Percentiles rank a stretch among this genome's conserved stretches.
These are phyloP conservation scores for Gavia stellata DNA, from an alignment of 2,113 vertebrate genomes.

Conservation along the genomic window DNA sequence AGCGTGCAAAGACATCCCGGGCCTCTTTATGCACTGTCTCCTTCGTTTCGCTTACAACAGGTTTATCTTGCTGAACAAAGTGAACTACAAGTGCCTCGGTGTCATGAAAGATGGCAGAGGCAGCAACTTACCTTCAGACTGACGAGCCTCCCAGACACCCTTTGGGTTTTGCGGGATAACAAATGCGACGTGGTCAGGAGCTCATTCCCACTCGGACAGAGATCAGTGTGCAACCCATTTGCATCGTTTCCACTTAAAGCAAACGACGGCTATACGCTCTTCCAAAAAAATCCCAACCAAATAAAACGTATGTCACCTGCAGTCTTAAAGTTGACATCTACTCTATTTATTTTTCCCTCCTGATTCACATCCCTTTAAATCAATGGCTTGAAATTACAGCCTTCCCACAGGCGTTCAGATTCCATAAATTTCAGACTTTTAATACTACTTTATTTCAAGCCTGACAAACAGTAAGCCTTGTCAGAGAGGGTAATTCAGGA, in stretches of 20 bases:
- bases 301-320: neutral
- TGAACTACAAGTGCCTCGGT: neutral
- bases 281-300: neutral
- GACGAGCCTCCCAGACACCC: neutral
- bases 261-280: neutral
- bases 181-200: neutral
- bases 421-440: conserved; percentile 36
- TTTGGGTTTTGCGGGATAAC: neutral
- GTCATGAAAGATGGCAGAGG: neutral
- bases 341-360: neutral
- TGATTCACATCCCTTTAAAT: conserved; percentile 36
- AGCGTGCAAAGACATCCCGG: neutral
- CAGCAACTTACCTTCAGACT: neutral
- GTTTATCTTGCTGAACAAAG: neutral
- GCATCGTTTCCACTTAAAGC: neutral
- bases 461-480: conserved; percentile 25
- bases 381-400: conserved; percentile 28
- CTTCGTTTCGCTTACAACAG: neutral
- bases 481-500: conserved; percentile 21
- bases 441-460: conserved; percentile 35
- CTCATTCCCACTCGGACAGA: neutral
- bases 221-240: neutral
- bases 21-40: neutral
- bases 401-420: neutral
- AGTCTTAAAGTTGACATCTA: neutral